A percentile compares a stretch with the other conserved stretches of the same genome.
Conservation (phyloP, 2,888 invertebrate genomes). For the Dryobota labecula region DNA sequence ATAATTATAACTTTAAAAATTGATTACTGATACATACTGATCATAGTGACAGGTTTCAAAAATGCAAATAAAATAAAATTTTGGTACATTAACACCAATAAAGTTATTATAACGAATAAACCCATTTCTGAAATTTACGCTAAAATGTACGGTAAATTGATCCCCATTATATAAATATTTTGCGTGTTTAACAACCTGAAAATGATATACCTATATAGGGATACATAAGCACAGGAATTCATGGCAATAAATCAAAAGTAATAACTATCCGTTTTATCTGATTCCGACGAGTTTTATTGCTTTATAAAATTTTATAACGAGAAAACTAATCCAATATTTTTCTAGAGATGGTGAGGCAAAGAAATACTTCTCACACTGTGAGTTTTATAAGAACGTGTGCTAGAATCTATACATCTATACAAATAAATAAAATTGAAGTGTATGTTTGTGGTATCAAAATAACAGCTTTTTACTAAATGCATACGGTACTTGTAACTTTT, state of each 20-base stretch:
- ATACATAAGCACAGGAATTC: constrained; percentile 32
- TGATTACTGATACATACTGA: too few species aligned
- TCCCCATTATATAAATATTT: constrained; percentile 32
- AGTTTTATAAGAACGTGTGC: constrained; percentile 23
- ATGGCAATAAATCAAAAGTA: constrained; percentile 49
- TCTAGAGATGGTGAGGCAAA: constrained; percentile 43
- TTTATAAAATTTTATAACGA: constrained; percentile 65
- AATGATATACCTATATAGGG: constrained; percentile 46
- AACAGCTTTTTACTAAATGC: too few species aligned
- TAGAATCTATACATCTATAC: too few species aligned
- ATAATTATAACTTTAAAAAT: too few species aligned
- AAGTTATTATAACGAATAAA: constrained; percentile 8
- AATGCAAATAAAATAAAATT: too few species aligned
- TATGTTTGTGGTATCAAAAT: too few species aligned
- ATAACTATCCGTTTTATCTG: constrained; percentile 52
- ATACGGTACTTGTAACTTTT: too few species aligned
- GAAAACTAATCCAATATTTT: constrained; percentile 66
- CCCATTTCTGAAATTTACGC: constrained; percentile 1
- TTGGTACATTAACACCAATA: too few species aligned
- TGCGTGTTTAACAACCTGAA: constrained; percentile 46
- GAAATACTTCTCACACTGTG: constrained; percentile 33
- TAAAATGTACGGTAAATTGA: constrained; percentile 17
- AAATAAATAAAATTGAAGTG: too few species aligned
- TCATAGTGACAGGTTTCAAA: too few species aligned
- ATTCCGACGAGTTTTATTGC: constrained; percentile 59